Evolutionary conservation across 2,113 vertebrate species (phyloP).

Genomic region (Bombycilla garrulus): DNA sequence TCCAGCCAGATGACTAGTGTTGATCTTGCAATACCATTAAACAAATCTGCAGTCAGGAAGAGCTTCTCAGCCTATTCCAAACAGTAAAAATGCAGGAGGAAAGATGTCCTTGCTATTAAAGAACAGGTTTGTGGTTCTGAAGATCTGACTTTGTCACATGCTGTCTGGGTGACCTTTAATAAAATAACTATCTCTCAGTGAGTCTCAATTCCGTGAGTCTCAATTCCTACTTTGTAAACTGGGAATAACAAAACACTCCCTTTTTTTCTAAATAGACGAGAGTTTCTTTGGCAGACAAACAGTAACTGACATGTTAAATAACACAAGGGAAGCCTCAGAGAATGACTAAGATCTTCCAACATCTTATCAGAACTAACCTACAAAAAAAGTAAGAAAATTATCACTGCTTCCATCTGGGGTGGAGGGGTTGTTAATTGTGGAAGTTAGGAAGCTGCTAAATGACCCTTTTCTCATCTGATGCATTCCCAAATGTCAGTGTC

Average conservation of each 20-base stretch:
- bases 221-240: not conserved
- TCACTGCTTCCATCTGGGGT: not conserved
- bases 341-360: not conserved
- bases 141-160: not conserved
- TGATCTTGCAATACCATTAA: slow-evolving; percentile 34
- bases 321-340: not conserved
- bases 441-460: not conserved
- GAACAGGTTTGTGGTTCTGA: not conserved
- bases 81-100: not conserved
- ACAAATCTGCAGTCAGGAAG: slow-evolving; percentile 12
- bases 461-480: not conserved
- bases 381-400: not conserved
- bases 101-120: not conserved
- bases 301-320: not conserved
- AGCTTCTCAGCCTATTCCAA: slow-evolving; percentile 3
- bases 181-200: not conserved
- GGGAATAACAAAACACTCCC: not conserved
- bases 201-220: not conserved
- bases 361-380: not conserved
- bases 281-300: not conserved
- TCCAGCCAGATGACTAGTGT: slow-evolving; percentile 28
- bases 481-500: not conserved
- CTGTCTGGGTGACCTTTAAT: not conserved
- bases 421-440: not conserved
- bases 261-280: not conserved